Evolutionary conservation across 1,140 invertebrate genomes (phyloP), one percentile per base, ranked within the genome.

Genomic region (Nasonia longicornis): DNA sequence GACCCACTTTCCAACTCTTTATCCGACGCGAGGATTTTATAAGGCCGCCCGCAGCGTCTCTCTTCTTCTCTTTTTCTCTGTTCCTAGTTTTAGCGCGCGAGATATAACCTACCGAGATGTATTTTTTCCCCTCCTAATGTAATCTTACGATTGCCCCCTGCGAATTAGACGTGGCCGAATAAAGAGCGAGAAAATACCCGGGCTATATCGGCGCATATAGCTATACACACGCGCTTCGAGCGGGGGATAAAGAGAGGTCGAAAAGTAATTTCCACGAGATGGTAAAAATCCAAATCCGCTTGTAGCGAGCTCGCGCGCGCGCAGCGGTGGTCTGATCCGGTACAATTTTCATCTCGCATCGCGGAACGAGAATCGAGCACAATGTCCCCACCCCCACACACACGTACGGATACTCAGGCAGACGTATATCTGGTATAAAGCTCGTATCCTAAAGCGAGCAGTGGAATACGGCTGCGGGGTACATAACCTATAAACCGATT

Each of bases 1-100:
- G 76, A 78, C 77, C 67, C 22, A 78, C 67, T 78, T 78, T 78
- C 64, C 16, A 70, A 78, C 77, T 78, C 67, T 70, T 78, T 78
- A 78, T 78, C 45, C 22, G 1, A 26, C 20, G 35, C 26, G 67
- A 71, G 67, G 67, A 78, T 78, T 78, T 70, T n/a, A 45, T 67
- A 77, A 42, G 26, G 31, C 48, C 2, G 6, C 64, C 22, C 22
- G 26, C 26, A 31, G 26, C 64, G 10, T 3, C 64, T 67, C 29
- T 67, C 12, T 67, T 67, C 26, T 14, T n/a, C 29, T 67, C n/a
- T 58, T 6, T n/a, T n/a, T 58, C 45, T 48, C 45, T 42, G 38
- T 16, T 48, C 14, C 45, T 48, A 48, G 45, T 48, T 48, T 48
- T 48, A 12, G 10, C 38, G 38, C 38, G 6, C 4, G 38, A 42